Evolutionary conservation across 2,888 invertebrate genomes (phyloP), one percentile per base, ranked within the genome.

Genomic region (Drosophila kuntzei): DNA sequence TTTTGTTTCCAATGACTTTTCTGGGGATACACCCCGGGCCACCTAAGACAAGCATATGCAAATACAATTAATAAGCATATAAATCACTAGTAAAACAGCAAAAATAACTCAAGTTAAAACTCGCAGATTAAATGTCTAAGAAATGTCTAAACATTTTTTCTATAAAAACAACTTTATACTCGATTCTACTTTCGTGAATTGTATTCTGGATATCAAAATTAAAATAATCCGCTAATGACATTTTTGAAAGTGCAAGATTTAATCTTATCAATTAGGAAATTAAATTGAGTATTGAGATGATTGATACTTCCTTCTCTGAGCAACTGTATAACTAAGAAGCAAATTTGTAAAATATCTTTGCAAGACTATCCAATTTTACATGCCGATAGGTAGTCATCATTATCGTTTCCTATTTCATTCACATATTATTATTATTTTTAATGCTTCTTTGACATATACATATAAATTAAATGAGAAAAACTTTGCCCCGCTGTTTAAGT

Each of bases 401-500:
- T 36, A 9, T 43, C 57, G 29, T 73, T 69, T 60, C 50, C 59
- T 34, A 53, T 43, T 18, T 49, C 32, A 32, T 18, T 18, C n/a
- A 41, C 14, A 36, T 37, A 39, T 29, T 49, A 58, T 49, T 39
- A 49, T 71, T 71, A 61, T 68, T 77, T 70, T 62, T 57, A 75
- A 61, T 16, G 49, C 65, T 67, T 72, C 59, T 71, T 74, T 73
- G 60, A 79, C 64, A 59, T 54, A 14, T 11, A 54, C 32, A 32
- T 12, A 12, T 32, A 43, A 16, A 49, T 6, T 39, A 39, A 43
- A 47, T 50, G 18, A 20, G 32, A 50, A 51, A 67, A 70, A 60
- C 62, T 76, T 79, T 66, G 80, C 81, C 71, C 72, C 79, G 79
- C 86, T 82, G 82, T 85, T 86, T 85, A 79, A 82, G 80, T 84